These are phyloP conservation scores for Naso thynnoides DNA, from an alignment of 2,797 vertebrate genomes.

Conservation along the genomic window DNA sequence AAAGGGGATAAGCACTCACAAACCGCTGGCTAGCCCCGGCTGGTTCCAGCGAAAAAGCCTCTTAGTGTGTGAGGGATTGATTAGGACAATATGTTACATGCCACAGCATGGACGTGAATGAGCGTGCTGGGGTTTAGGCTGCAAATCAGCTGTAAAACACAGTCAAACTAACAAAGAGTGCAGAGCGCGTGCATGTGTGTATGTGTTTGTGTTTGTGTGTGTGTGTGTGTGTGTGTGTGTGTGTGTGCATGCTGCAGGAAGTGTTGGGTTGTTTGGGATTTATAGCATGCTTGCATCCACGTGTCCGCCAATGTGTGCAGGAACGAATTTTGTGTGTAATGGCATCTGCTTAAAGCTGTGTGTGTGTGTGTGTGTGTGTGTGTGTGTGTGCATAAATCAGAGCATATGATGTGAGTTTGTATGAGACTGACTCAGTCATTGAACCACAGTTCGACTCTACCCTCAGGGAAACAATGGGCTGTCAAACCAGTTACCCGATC, in stretches of 20 bases:
- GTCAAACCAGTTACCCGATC: constrained; percentile 62
- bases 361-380: neutral
- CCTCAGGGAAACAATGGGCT: constrained; percentile 67
- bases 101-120: constrained; percentile 55
- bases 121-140: constrained; percentile 41
- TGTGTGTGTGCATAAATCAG: constrained; percentile 31
- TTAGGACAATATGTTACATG: constrained; percentile 73
- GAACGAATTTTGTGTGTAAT: constrained; percentile 1
- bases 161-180: constrained; percentile 43
- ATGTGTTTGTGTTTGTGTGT: neutral
- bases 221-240: constrained; percentile 5
- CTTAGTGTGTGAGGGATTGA: constrained; percentile 76
- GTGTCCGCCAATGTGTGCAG: constrained; percentile 21
- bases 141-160: constrained; percentile 65
- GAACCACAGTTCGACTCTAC: constrained; percentile 45
- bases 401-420: constrained; percentile 31
- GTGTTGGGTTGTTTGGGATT: constrained; percentile 35
- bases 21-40: constrained; percentile 54
- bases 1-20: constrained; percentile 58
- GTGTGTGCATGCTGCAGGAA: constrained; percentile 17
- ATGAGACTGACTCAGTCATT: constrained; percentile 46
- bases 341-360: constrained; percentile 12
- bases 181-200: neutral
- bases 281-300: constrained; percentile 21
- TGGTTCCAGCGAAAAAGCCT: constrained; percentile 66